Base-by-base conservation (phyloP, 1,140 invertebrate species). In the Philaenus spumarius region DNA sequence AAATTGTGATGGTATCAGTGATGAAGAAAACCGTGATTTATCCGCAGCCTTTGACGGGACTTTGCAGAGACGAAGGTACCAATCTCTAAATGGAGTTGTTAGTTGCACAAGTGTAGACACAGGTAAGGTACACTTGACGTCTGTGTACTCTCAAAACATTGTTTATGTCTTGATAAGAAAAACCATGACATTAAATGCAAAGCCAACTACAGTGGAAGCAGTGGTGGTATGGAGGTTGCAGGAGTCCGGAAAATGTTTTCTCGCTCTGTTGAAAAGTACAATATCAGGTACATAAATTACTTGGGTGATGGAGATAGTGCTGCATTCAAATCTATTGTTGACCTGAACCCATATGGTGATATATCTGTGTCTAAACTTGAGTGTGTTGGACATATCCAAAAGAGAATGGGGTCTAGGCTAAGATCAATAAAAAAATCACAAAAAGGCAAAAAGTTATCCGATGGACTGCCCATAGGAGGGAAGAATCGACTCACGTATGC, bases 61-160 rank as follows among this genome's bases (percentile, higher is more conserved):
- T 11, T 64, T 60, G 60, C 55, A 58, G 24, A 58, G 55, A 17
- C 40, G 54, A 30, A 55, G 62, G 9, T 50, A 57, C 47, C 43
- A 23, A 17, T 59, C 55, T 11, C 55, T 59, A 3, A 40, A 55
- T 37, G 62, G 60, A 3, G 51, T 64, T n/a, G 50, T 62, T 39
- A 46, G 55, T 7, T 40, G 19, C 23, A 62, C 56, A 37, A 59
- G 61, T 52, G 35, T 54, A n/a, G 47, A 62, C 40, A 59, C 55
- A 14, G 57, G 60, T 5, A 59, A 62, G 35, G 57, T 62, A n/a
- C 24, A n/a, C n/a, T 64, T 19, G 63, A 64, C 60, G 24, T 62
- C 5, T 35, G 22, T 12, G 43, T 62, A 11, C 35, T 62, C 20
- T 54, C 34, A n/a, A 64, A 64, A 40, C 47, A 62, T 52, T 62